Evolutionary conservation across 1,140 invertebrate species (phyloP).

Genomic region (Solenopsis invicta): DNA sequence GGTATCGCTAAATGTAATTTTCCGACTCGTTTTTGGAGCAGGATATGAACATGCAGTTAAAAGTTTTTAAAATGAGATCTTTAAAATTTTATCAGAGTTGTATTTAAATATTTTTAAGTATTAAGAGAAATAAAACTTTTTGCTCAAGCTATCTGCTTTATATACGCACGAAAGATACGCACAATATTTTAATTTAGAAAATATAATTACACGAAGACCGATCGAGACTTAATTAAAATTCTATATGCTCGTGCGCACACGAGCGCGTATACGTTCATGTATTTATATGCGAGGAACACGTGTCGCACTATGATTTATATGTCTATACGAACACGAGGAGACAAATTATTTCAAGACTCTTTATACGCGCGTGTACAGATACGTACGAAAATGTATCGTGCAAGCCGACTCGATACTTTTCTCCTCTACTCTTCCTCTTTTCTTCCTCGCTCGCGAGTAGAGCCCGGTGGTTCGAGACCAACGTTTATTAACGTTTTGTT

Average conservation of each 20-base stretch:
- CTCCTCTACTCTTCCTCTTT: slow-evolving; percentile 2
- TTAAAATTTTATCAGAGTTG: not conserved
- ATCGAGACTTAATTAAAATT: slow-evolving; percentile 57
- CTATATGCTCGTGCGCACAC: slow-evolving; percentile 49
- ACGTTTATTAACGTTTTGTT: slow-evolving; percentile 79
- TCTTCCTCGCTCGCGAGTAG: slow-evolving; percentile 31
- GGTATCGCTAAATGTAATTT: not conserved
- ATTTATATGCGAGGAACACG: slow-evolving; percentile 64
- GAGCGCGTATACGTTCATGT: not conserved
- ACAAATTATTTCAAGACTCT: slow-evolving; percentile 44
- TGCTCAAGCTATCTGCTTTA: not conserved
- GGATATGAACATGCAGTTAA: not conserved
- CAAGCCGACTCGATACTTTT: slow-evolving; percentile 27
- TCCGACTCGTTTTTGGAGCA: not conserved
- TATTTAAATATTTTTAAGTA: not conserved
- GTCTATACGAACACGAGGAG: slow-evolving; percentile 24
- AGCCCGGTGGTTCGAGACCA: slow-evolving; percentile 28
- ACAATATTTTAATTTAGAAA: not conserved
- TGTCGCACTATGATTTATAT: slow-evolving; percentile 41
- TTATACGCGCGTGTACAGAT: slow-evolving; percentile 1
- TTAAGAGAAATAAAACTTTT: not conserved
- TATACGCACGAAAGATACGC: not conserved
- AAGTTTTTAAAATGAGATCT: not conserved
- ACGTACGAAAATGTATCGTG: not conserved
- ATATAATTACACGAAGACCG: not conserved